These are phyloP conservation scores for Sphaerophoria taeniata DNA, from an alignment of 2,888 invertebrate species.

Conservation along the genomic window DNA sequence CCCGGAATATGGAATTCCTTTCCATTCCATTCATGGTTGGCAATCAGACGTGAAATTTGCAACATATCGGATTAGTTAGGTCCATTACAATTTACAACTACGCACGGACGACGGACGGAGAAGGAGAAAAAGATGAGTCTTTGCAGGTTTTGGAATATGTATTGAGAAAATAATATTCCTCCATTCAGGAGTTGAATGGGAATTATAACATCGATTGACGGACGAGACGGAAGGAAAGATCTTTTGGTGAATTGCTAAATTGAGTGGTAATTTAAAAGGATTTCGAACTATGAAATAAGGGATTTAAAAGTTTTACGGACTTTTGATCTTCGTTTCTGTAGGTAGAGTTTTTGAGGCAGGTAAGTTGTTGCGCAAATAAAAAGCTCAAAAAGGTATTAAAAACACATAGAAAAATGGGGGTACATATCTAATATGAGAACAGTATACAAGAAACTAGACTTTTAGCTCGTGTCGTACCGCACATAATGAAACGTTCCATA, in stretches of 20 bases:
- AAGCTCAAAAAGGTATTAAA: too few relatives aligned
- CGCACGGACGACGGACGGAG: too few relatives aligned
- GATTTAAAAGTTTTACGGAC: slow-evolving; percentile 54
- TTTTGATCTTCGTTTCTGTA: slow-evolving; percentile 19
- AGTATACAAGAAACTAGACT: too few relatives aligned
- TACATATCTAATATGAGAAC: too few relatives aligned
- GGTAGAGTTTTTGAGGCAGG: slow-evolving; percentile 13
- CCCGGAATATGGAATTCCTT: slow-evolving; percentile 65
- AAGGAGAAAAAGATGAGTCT: slow-evolving; percentile 43
- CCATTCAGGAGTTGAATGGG: too few relatives aligned
- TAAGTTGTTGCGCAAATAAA: too few relatives aligned
- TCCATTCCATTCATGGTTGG: slow-evolving; percentile 69
- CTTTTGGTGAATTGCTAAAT: slow-evolving; percentile 45
- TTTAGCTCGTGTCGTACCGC: too few relatives aligned
- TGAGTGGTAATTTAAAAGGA: slow-evolving; percentile 57
- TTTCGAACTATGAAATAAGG: slow-evolving; percentile 36
- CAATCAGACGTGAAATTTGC: slow-evolving; percentile 74
- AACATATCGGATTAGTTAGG: slow-evolving; percentile 73
- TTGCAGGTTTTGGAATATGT: slow-evolving; percentile 52
- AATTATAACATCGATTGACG: background rate
- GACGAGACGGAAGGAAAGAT: background rate
- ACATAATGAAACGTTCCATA: too few relatives aligned
- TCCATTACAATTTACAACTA: too few relatives aligned
- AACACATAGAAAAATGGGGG: too few relatives aligned
- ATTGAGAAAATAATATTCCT: slow-evolving; percentile 62